A percentile compares a stretch with the other conserved stretches of the same genome.
These are phyloP conservation scores for Myathropa florea DNA, from an alignment of 2,888 invertebrate genomes.

Conservation along the genomic window DNA sequence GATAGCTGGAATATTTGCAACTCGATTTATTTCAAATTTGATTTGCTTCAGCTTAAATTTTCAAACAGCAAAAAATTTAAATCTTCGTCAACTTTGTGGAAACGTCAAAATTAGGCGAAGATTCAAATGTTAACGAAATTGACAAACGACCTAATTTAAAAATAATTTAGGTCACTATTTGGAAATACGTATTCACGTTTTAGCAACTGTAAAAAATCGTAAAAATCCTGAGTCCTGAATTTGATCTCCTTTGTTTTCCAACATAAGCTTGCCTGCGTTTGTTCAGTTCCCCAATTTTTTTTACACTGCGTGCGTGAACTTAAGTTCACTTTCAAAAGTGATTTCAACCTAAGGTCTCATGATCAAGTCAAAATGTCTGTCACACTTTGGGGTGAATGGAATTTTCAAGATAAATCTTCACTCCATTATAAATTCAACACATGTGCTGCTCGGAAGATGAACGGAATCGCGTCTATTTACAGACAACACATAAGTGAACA, in stretches of 20 bases:
- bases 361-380: background rate
- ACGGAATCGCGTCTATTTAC: slow-evolving; percentile 4
- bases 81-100: no score
- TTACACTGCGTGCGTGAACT: background rate
- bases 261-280: background rate
- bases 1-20: no score
- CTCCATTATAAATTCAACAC: slow-evolving; percentile 3
- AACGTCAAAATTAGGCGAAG: no score
- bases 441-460: background rate
- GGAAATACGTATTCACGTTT: no score
- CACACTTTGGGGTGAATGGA: background rate
- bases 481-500: background rate
- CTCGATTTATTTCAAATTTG: no score
- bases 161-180: no score
- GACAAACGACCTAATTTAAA: no score
- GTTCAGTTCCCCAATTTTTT: background rate
- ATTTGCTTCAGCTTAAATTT: no score
- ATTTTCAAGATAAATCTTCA: slow-evolving; percentile 10
- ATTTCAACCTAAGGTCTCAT: background rate
- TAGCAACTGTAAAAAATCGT: no score
- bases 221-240: no score
- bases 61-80: no score
- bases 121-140: no score
- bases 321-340: background rate
- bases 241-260: background rate